Percentiles rank a stretch among this genome's conserved stretches.
Conservation (phyloP, 2,113 vertebrate genomes). For the Nothocercus julius region DNA sequence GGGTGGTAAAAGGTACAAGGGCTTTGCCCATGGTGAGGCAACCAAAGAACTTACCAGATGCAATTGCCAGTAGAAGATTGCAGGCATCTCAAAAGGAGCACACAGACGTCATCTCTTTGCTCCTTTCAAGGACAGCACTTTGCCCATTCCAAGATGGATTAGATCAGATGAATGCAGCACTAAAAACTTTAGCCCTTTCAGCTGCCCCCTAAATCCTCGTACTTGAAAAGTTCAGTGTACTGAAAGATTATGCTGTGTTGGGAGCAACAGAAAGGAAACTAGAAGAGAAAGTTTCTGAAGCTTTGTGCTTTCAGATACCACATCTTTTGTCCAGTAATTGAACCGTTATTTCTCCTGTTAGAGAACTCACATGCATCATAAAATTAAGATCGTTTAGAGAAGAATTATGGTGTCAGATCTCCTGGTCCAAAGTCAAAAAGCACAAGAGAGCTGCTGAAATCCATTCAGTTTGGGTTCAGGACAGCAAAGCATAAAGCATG, state of each 20-base stretch:
- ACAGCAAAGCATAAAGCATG: conserved; percentile 12
- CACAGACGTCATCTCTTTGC: not conserved
- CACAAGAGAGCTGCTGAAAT: conserved; percentile 12
- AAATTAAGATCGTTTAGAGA: not conserved
- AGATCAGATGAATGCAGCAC: not conserved
- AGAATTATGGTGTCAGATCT: not conserved
- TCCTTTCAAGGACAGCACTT: not conserved
- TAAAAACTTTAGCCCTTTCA: not conserved
- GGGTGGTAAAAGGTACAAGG: not conserved
- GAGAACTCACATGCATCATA: not conserved
- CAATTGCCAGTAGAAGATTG: not conserved
- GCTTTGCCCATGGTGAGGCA: not conserved
- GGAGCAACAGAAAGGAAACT: not conserved
- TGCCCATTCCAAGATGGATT: not conserved
- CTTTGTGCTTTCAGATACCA: not conserved
- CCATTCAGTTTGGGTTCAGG: conserved; percentile 16
- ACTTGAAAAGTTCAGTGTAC: not conserved
- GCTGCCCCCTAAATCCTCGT: not conserved
- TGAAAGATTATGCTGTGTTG: not conserved
- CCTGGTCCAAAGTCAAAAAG: not conserved
- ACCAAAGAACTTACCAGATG: not conserved
- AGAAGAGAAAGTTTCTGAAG: not conserved
- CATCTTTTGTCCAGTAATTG: not conserved
- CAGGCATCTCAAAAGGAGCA: not conserved
- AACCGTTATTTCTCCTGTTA: not conserved